Evolutionary conservation across 2,888 invertebrate species (phyloP), one percentile per base, ranked within the genome.

Genomic region (Bruchidius siliquastri): DNA sequence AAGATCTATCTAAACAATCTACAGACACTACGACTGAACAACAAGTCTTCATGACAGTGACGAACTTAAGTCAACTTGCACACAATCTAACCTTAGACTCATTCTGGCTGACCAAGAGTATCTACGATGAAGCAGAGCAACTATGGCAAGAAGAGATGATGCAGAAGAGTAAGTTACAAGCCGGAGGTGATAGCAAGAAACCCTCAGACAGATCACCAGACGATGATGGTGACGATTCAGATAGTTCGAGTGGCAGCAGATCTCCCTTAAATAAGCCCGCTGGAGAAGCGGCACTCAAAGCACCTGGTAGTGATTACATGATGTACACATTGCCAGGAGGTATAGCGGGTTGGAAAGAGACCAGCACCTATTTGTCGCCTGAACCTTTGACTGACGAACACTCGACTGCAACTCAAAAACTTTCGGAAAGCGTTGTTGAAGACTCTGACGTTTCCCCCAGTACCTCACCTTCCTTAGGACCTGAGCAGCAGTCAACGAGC

Each of bases 291-390:
- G 67, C 72, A 70, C 73, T 72, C n/a, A 72, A 74, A 22, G 71
- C 74, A 22, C 66, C 66, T 20, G 67, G 71, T 30, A 77, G 78
- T 0, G 80, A 82, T 22, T 90, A 88, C 71, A 87, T 87, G 67
- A 91, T 83, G 75, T 83, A 83, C 71, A 80, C 92, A 86, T 87
- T 94, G 78, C 94, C 94, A 6, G 93, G 93, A 76, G 94, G 94
- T 73, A 90, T 94, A 80, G 93, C 93, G 85, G 92, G 93, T 84
- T 94, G 94, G 94, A 91, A 91, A 84, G 94, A 93, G 84, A 90
- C 93, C 84, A 94, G 93, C 83, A 94, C 94, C 71, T 94, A 94
- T 82, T 87, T 94, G 81, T 89, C 92, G 81, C 84, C 88, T 82
- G 92, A 92, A 85, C 87, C 88, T 72, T 69, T 20, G 20, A n/a